Base-by-base conservation (phyloP, 2,797 vertebrate species). In the Acipenser oxyrinchus region DNA sequence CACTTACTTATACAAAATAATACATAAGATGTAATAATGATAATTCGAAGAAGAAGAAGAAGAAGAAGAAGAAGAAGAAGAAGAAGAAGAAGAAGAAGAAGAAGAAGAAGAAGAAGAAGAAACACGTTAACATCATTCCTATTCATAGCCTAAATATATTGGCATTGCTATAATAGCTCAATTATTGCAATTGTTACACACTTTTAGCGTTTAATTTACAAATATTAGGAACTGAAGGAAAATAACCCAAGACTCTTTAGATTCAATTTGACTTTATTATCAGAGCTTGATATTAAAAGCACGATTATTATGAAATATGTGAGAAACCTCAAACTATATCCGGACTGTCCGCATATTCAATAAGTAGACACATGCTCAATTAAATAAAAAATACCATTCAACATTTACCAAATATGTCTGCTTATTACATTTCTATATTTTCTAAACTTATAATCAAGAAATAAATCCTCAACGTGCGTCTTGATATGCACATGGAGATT, bases 321-420 rank as follows among this genome's bases (percentile, higher is more conserved):
- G 85, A 84, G 81, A 83, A 90, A 83, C 85, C 82, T 87, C 85
- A 88, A 85, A 88, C 85, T 89, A 88, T 82, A 84, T 82, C 86
- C 87, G 85, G 94, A 93, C 92, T 92, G 89, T 88, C 92, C 92
- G 92, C 84, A 92, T 93, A 96, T 89, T 86, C 85, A 88, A 89
- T 83, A 88, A 87, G 85, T 94, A 89, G 66, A 68, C 75, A 93
- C 95, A 98, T 98, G 95, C 94, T 92, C 90, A 91, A 89, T 94
- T 94, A 94, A 96, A 96, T 95, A 92, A 95, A 18, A 94, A 91
- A 88, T 66, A 86, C 84, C 87, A 95, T 92, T 92, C 89, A 94
- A 95, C 93, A 96, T 90, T 90, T 85, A 91, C 87, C 88, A 87
- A 87, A 86, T 87, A 90, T 92, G 90, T 93, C 89, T 81, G 76